Percentiles rank a stretch among this genome's conserved stretches.
These are phyloP conservation scores for Limnephilus auricula DNA, from an alignment of 2,888 invertebrate genomes.

Conservation along the genomic window DNA sequence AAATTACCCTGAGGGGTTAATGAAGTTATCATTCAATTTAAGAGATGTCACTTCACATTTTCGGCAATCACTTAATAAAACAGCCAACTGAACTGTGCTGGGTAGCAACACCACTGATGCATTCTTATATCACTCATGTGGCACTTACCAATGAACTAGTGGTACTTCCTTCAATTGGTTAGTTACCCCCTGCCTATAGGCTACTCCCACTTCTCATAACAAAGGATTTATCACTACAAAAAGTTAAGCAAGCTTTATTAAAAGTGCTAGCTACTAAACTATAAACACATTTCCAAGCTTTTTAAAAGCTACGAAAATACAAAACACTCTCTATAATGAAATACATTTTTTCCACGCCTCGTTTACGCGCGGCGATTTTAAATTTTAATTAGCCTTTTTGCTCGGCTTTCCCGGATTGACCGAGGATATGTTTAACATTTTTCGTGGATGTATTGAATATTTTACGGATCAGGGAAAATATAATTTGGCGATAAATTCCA, in stretches of 20 bases:
- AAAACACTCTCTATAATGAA: slow-evolving; percentile 51
- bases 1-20: no score
- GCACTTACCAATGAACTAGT: background rate
- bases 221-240: background rate
- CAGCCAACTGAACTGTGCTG: slow-evolving; percentile 53
- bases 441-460: background rate
- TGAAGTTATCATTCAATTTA: background rate
- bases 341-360: slow-evolving; percentile 39
- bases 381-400: slow-evolving; percentile 30
- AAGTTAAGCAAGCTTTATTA: slow-evolving; percentile 40
- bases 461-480: slow-evolving; percentile 18
- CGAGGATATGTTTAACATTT: background rate
- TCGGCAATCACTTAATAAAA: slow-evolving; percentile 54
- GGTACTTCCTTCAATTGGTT: background rate
- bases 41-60: background rate
- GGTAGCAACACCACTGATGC: slow-evolving; percentile 22
- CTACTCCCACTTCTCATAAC: background rate
- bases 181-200: background rate
- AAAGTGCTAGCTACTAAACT: slow-evolving; percentile 25
- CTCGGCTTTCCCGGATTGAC: slow-evolving; percentile 9
- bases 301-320: slow-evolving; percentile 48
- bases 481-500: slow-evolving; percentile 24
- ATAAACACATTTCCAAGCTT: slow-evolving; percentile 43
- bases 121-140: background rate
- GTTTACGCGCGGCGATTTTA: slow-evolving; percentile 29